Evolutionary conservation across 2,797 vertebrate species (phyloP).

Genomic region (Bufotes viridis): DNA sequence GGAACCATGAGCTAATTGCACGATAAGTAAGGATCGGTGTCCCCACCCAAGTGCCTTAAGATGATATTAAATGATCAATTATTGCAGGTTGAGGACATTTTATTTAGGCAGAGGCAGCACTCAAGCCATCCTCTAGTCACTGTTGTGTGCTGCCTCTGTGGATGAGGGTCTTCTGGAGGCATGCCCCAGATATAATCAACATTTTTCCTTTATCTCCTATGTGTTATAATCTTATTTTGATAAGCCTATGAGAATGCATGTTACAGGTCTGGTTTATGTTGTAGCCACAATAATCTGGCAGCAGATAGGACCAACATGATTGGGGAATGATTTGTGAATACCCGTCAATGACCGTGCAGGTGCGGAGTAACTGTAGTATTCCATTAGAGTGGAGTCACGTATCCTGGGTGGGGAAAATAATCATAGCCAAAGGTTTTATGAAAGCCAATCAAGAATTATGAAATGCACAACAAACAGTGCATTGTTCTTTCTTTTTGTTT

Average conservation of each 20-base stretch:
- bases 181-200: background rate
- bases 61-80: background rate
- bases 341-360: background rate
- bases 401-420: too few species aligned
- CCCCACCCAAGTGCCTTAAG: slow-evolving; percentile 38
- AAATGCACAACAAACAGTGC: too few species aligned
- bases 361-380: background rate
- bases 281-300: too few species aligned
- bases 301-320: background rate
- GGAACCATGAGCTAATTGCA: slow-evolving; percentile 11
- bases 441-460: too few species aligned
- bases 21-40: background rate
- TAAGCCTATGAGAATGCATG: too few species aligned
- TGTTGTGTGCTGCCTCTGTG: background rate
- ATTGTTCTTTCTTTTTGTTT: too few species aligned
- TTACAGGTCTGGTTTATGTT: too few species aligned
- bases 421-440: too few species aligned
- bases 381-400: too few species aligned
- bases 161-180: background rate
- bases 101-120: background rate
- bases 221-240: too few species aligned
- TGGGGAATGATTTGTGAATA: background rate
- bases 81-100: background rate
- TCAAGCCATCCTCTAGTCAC: background rate
- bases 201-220: background rate